Base-by-base conservation (phyloP, 2,888 invertebrate genomes). In the Drosophila limbata region DNA sequence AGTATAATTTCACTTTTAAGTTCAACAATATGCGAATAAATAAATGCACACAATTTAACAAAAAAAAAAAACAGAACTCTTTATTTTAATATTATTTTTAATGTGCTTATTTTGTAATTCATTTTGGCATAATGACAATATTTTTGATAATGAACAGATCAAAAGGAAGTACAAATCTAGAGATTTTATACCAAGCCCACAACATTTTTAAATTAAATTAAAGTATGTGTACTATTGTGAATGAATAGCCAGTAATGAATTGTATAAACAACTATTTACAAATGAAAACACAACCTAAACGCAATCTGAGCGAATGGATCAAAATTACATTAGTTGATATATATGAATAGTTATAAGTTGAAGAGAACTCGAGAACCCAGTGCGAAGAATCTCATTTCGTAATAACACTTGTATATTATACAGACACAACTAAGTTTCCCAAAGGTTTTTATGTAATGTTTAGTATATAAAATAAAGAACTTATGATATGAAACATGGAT, bases 41-140 rank as follows among this genome's bases (percentile, higher is more conserved):
- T 60, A 57, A 84, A 81, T 62, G 72, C 81, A 69, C 39, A 69
- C 52, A 55, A 57, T 44, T 69, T 62, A 63, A 48, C 25, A 64
- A 59, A 66, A 59, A 60, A 9, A 52, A 61, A 51, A 31, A 25
- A 25, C 25, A 25, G 25, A 21, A 1, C 15, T 13, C 19, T 62
- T 33, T 4, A 15, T n/a, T 45, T 37, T 15, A 1, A 45, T 21
- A 31, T 35, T 3, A 50, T 50, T n/a, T 59, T 3, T 31, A 51
- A 42, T 44, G 48, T 50, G n/a, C 13, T 37, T 25, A 52, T 39
- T 55, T 65, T 60, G n/a, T 40, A 17, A 28, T 35, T 60, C 52
- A 35, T 52, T 89, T 83, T 64, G 89, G 88, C 88, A 78, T 44
- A 74, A 78, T 77, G 85, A 85, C 85, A 85, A 85, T 85, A 85